Evolutionary conservation across 2,113 vertebrate genomes (phyloP).

Genomic region (Gasterosteus aculeatus): DNA sequence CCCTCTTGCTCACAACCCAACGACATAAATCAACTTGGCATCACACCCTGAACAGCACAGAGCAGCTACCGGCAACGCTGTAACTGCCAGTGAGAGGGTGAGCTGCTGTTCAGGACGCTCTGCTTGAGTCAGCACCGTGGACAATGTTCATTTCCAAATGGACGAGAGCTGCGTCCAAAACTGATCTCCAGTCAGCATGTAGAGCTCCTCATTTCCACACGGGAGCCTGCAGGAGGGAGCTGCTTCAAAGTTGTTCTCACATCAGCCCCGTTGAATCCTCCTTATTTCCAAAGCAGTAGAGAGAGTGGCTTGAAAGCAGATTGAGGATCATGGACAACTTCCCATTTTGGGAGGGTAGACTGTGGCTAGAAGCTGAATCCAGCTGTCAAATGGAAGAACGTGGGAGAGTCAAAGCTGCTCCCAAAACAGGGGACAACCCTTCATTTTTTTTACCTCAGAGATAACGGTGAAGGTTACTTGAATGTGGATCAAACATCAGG

Average conservation of each 20-base stretch:
- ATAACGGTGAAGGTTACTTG: slow-evolving; percentile 20
- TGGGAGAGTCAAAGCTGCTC: neutral
- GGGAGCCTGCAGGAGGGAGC: neutral
- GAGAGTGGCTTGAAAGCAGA: neutral
- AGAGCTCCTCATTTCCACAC: neutral
- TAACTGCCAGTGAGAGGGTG: slow-evolving; percentile 2
- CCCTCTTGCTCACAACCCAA: neutral
- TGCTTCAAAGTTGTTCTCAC: slow-evolving; percentile 7
- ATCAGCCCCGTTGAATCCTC: slow-evolving; percentile 18
- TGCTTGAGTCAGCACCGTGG: neutral
- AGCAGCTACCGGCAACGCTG: slow-evolving; percentile 11
- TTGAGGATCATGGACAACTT: neutral
- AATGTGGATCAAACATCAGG: slow-evolving; percentile 40
- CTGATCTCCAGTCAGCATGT: slow-evolving; percentile 16
- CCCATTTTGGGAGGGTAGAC: neutral
- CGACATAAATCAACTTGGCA: slow-evolving; percentile 28
- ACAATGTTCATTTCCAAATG: neutral
- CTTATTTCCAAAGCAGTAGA: neutral
- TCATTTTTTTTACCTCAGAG: neutral
- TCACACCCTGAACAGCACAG: slow-evolving; percentile 18
- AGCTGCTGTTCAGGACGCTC: slow-evolving; percentile 2
- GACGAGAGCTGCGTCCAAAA: neutral
- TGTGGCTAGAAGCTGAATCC: neutral
- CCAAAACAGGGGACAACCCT: slow-evolving; percentile 15
- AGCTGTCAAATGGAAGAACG: neutral